Evolutionary conservation across 1,140 invertebrate species (phyloP), one percentile per base, ranked within the genome.

Genomic region (Thaumetopoea pityocampa): DNA sequence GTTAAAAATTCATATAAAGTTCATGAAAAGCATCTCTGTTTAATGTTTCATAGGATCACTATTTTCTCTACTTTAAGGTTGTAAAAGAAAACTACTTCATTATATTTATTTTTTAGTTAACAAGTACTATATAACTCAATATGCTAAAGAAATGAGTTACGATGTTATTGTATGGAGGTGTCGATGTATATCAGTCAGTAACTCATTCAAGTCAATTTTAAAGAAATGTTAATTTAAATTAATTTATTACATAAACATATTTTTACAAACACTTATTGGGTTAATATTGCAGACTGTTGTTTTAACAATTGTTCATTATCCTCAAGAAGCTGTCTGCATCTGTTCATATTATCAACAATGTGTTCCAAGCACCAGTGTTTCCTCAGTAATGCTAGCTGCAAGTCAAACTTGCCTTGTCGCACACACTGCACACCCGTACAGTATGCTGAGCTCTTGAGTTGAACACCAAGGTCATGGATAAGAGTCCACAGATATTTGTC

Each of bases 331-430:
- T 85, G 53, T 4, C 70, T 51, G 55, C 90, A 90, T 1, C 53
- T 36, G 7, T 80, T 55, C 48, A 98, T 90, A 67, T 95, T 97
- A 2, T 89, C 73, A 2, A 96, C 41, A 29, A 98, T 89, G 57
- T 91, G 66, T 37, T 91, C 66, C 12, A 96, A 53, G 35, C 84
- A 88, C 93, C 96, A 98, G 52, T 97, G 90, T 83, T 96, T 95
- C 15, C 88, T 81, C 1, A 98, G 77, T 3, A 98, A 73, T 5
- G 95, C 90, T 59, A 93, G 77, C 0, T 93, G 85, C 3, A 93
- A 30, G n/a, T 87, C 88, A 70, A 98, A 98, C 59, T 92, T 88
- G 9, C 94, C 95, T 64, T 93, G 92, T 17, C 94, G 88, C 9
- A 94, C 89, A 62, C 95, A 94, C 37, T 94, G 90, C 4, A 98